Evolutionary conservation across 1,140 invertebrate species (phyloP).

Genomic region (Caenorhabditis latens): DNA sequence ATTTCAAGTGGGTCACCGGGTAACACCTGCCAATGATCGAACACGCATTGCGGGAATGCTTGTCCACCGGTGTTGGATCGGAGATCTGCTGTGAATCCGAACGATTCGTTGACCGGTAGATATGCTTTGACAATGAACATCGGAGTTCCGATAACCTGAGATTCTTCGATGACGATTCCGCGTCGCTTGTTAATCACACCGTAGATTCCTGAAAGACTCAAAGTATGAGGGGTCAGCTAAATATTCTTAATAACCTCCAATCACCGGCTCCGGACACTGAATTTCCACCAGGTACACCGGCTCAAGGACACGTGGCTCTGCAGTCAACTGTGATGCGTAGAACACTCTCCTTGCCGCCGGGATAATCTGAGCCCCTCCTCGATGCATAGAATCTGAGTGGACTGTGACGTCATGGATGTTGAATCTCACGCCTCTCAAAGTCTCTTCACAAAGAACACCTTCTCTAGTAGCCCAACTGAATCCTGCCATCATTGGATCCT

Average conservation of each 20-base stretch:
- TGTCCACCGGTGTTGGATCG: conserved; percentile 98
- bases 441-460: conserved; percentile 98
- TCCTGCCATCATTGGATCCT: conserved; percentile 96
- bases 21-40: conserved; percentile 98
- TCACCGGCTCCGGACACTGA: conserved; percentile 90
- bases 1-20: conserved; percentile 91
- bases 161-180: conserved; percentile 95
- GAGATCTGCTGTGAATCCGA: conserved; percentile 98
- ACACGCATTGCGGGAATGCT: conserved; percentile 99
- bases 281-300: conserved; percentile 99
- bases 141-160: conserved; percentile 89
- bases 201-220: conserved; percentile 72
- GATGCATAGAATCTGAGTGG: conserved; percentile 99
- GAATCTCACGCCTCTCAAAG: conserved; percentile 94
- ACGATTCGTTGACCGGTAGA: conserved; percentile 98
- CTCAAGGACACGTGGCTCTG: conserved; percentile 92
- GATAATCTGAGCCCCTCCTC: conserved; percentile 99
- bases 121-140: conserved; percentile 99
- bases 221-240: too few relatives aligned
- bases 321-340: conserved; percentile 94
- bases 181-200: conserved; percentile 94
- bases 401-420: conserved; percentile 99
- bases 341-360: conserved; percentile 96
- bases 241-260: too few relatives aligned
- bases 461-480: conserved; percentile 99